Conservation (phyloP, 2,797 vertebrate genomes). For the Liasis olivaceus region DNA sequence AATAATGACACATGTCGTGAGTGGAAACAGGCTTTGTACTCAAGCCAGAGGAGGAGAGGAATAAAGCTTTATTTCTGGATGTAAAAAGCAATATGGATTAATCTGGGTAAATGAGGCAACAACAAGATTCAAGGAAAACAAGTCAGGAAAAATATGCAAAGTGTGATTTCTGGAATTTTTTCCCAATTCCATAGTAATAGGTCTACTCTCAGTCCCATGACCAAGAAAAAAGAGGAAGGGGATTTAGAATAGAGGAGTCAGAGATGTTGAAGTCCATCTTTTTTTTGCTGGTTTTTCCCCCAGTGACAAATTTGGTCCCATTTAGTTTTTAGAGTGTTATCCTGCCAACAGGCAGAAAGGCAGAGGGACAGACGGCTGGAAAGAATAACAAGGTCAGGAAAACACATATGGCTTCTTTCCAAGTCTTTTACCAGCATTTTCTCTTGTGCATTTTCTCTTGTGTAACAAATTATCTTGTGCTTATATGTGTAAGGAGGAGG, state of each 20-base stretch:
- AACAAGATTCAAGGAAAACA: not conserved
- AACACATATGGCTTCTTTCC: not conserved
- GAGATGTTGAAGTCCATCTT: not conserved
- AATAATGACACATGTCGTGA: not conserved
- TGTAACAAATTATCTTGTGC: not conserved
- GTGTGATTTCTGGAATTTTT: not conserved
- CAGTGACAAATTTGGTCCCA: not conserved
- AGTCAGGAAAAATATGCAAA: not conserved
- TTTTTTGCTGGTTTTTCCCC: not conserved
- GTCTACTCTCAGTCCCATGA: not conserved
- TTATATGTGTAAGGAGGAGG: too few relatives aligned
- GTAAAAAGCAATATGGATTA: not conserved
- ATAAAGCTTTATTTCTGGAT: not conserved
- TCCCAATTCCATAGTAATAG: not conserved
- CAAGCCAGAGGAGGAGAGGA: not conserved
- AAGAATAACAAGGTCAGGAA: not conserved
- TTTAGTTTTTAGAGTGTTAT: not conserved
- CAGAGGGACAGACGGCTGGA: not conserved
- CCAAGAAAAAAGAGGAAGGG: not conserved
- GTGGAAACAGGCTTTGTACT: not conserved
- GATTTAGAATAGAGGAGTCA: not conserved
- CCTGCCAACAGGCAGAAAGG: not conserved
- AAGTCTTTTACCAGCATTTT: not conserved
- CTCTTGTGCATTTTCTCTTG: not conserved
- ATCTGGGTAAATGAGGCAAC: not conserved